Base-by-base conservation (phyloP, 2,113 vertebrate species). In the Rhagologus leucostigma region DNA sequence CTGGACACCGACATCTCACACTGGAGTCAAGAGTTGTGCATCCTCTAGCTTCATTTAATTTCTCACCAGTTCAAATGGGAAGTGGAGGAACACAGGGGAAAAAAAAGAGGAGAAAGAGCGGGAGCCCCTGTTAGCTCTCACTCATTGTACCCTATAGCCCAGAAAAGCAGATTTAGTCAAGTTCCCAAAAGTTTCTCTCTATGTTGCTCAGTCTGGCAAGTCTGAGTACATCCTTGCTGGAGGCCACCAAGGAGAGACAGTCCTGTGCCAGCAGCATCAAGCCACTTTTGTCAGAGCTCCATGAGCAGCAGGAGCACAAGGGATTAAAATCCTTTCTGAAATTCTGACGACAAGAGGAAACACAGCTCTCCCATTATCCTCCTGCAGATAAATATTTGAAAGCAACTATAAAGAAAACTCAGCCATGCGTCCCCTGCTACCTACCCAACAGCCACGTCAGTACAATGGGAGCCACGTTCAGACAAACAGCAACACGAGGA, bases 381-480 rank as follows among this genome's bases (percentile, higher is more conserved):
- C 47, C 50, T 47, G 71, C 91, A 90, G 91, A 94, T 96, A 91
- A 96, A 90, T 97, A 96, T 93, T 96, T 96, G 89, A 96, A 96
- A 96, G 67, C 71, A 77, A 39, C 91, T 69, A 62, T 77, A 94
- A 95, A 94, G 95, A 94, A 95, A 95, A 96, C 55, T 91, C 91
- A 91, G 68, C 82, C 96, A 77, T 80, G 89, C 39, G 4, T 96
- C 42, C 62, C 82, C 67, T 60, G 67, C 62, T 92, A 35, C 76
- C 74, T 53, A 18, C 62, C 68, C 24, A 11, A 30, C 84, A 83
- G 91, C 82, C 50, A 50, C 23, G 1, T 33, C 55, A 23, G 63
- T 23, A 88, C 75, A 87, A 82, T n/a, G 70, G 78, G 50, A 95
- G 75, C 67, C 87, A 62, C 7, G 0, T 50, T 77, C 85, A 91